Percentiles rank a stretch among this genome's conserved stretches.
These are phyloP conservation scores for Lagothrix lagotricha DNA, from an alignment of 2,797 vertebrate genomes.

Conservation along the genomic window DNA sequence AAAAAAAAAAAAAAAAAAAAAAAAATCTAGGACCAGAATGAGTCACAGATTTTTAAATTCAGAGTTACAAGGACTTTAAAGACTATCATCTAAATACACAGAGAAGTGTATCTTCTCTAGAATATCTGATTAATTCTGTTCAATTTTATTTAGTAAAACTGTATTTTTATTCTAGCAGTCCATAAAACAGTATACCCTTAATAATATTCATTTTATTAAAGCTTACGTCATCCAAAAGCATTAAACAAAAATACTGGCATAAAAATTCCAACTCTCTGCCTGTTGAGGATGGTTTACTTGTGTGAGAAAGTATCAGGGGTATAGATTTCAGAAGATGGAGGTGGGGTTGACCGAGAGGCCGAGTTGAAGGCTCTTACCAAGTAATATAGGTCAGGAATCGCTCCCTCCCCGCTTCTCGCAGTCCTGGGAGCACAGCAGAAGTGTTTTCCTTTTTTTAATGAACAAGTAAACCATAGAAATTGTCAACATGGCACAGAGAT, in stretches of 20 bases:
- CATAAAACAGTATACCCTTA: background rate
- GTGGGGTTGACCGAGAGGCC: too few relatives aligned
- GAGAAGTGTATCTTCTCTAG: background rate
- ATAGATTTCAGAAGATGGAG: background rate
- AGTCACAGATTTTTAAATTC: background rate
- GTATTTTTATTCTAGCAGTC: background rate
- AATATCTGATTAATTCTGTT: background rate
- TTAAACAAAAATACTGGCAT: background rate
- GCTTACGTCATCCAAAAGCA: background rate
- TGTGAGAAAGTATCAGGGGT: background rate
- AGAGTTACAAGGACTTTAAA: background rate
- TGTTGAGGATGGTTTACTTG: background rate
- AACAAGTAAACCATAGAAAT: too few relatives aligned
- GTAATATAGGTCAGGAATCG: too few relatives aligned
- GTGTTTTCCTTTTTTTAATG: too few relatives aligned
- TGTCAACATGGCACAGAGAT: too few relatives aligned
- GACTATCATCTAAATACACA: background rate
- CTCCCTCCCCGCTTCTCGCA: too few relatives aligned
- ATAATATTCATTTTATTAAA: background rate
- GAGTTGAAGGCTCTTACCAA: too few relatives aligned
- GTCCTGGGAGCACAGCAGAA: too few relatives aligned
- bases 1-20: background rate
- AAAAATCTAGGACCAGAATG: background rate
- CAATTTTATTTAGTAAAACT: background rate
- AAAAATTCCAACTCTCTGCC: background rate